Evolutionary conservation across 2,113 vertebrate genomes (phyloP).

Genomic region (Arothron firmamentum): DNA sequence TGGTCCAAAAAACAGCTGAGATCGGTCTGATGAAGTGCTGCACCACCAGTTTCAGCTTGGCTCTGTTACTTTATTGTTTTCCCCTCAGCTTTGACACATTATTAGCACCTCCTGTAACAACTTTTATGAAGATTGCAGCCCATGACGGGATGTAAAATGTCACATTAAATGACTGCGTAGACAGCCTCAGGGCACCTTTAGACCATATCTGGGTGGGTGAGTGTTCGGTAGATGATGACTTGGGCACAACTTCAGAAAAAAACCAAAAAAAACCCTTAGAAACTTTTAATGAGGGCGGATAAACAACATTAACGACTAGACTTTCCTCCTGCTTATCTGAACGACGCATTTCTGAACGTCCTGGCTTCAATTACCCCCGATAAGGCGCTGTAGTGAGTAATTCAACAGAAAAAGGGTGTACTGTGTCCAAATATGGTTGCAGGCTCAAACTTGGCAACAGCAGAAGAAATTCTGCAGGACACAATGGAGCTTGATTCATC

Average conservation of each 20-base stretch:
- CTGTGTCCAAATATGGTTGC: constrained; percentile 62
- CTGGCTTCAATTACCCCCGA: constrained; percentile 19
- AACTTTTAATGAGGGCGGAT: too few relatives aligned
- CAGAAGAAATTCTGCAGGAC: constrained; percentile 14
- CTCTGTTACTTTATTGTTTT: neutral
- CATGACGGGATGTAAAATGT: neutral
- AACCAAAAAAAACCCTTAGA: too few relatives aligned
- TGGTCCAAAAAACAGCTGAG: constrained; percentile 7
- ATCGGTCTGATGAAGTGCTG: constrained; percentile 1
- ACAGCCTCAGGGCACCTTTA: too few relatives aligned
- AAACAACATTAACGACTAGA: too few relatives aligned
- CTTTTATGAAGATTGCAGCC: too few relatives aligned
- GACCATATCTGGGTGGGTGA: too few relatives aligned
- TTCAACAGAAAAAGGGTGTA: constrained; percentile 36
- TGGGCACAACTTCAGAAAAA: neutral
- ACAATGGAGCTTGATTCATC: constrained; percentile 28
- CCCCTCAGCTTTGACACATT: too few relatives aligned
- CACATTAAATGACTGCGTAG: neutral
- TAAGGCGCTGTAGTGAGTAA: constrained; percentile 34
- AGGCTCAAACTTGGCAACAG: constrained; percentile 32
- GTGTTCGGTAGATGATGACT: too few relatives aligned
- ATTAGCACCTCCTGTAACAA: too few relatives aligned
- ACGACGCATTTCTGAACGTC: constrained; percentile 2
- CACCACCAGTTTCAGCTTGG: neutral
- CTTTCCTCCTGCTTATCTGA: neutral